Base-by-base conservation (phyloP, 2,113 vertebrate genomes). In the Ptyas mucosa region DNA sequence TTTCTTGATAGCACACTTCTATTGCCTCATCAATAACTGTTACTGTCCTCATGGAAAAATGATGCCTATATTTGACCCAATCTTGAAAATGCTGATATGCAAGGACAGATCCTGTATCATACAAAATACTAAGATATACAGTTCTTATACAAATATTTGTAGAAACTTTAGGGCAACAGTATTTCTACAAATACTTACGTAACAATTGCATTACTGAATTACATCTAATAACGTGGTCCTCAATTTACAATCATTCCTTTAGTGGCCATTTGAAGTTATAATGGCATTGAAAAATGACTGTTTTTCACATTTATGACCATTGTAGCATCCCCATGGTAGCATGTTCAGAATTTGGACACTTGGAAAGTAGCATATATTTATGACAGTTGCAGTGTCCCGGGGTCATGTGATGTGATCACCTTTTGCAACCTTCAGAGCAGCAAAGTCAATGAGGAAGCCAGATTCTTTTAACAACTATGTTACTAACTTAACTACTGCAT, bases 11-110 rank as follows among this genome's bases (percentile, higher is more conserved):
- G 23, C 3, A 23, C 51, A 24, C 6, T 91, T 90, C 46, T 91
- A 89, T 24, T 61, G 46, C 49, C 87, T 58, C 90, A 91, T 91
- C 90, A 93, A 89, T 58, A 89, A 61, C 54, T n/a, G 64, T 89
- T 86, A 61, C 54, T n/a, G 64, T 89, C 90, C 54, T 58, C 58
- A 89, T 89, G 43, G 90, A 61, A 93, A 58, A 7, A 23, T 21
- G 20, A 53, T 90, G 39, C 46, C 21, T 85, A 52, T 20, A 14
- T 49, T 64, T 90, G 54, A 86, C 86, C 69, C 51, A 81, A 24
- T 53, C 57, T 61, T 85, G 53, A 89, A 49, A 29, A 93, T 81
- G 58, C 26, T 89, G 52, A 57, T 89, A 8, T 89, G 81, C 11
- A 52, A n/a, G 51, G 26, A 34, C 8, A 75, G 23, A 89, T 52